Evolutionary conservation across 2,888 invertebrate genomes (phyloP), one percentile per base, ranked within the genome.

Genomic region (Villa cingulata): DNA sequence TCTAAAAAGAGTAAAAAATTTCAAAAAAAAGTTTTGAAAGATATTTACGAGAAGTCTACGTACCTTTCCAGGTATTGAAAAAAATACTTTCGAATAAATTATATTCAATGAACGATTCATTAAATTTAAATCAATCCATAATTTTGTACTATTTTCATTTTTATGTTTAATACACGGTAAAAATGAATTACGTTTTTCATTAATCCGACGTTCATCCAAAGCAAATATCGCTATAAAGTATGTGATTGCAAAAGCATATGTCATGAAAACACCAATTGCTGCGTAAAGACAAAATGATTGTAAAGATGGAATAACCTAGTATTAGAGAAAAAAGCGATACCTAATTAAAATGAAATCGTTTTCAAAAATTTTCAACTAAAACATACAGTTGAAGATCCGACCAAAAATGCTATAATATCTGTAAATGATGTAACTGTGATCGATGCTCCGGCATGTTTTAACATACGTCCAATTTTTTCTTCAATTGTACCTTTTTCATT

Each of bases 231-330:
- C 85, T 15, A 83, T 77, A 66, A 86, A 88, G 64, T 86, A 84
- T n/a, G 87, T 86, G 7, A 84, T 75, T 56, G 84, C 83, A 59
- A 80, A 81, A 47, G 83, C 67, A 63, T 81, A 86, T 19, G 85
- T 83, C 57, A 83, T 78, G 49, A 85, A 72, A 2, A 88, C 83
- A 18, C 86, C 84, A 2, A 80, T 66, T 9, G 85, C 83, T 15
- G 86, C 86, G 63, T 85, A 88, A 44, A 87, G 73, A 63, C 89
- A 88, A 63, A 86, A 88, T 0, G 87, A 86, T 64, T 82, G 79
- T 32, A 89, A 70, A 4, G 84, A 84, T 18, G 88, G 88, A 50
- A 89, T 69, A 57, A 86, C 81, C 55, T 55, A 17, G 4, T 43
- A 23, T 44, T 17, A 18, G 7, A n/a, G 37, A 40, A 44, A 20